phyloP scores from a whole-genome alignment of 1,140 invertebrate genomes.

The Oncopodura yosiiana region DNA sequence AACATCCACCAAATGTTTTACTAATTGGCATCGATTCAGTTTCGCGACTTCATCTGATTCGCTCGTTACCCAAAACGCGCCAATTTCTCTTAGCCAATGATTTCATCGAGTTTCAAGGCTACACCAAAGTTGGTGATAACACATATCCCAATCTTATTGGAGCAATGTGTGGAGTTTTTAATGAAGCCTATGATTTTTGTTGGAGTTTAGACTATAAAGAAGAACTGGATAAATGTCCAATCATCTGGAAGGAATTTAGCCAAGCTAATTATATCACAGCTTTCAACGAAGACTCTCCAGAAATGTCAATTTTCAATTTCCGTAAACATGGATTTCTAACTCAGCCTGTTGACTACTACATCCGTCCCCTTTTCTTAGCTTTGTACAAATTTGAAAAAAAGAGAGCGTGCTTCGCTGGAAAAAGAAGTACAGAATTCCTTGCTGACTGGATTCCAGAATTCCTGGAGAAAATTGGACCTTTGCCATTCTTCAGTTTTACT shows the following conservation, averaged over 20 bases:
- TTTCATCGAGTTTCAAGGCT: constrained; percentile 39
- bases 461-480: not conserved
- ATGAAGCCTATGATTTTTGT: constrained; percentile 41
- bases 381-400: constrained; percentile 50
- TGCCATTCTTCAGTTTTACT: constrained; percentile 57
- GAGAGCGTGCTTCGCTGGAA: constrained; percentile 52
- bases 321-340: constrained; percentile 39
- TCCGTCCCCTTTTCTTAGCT: constrained; percentile 55
- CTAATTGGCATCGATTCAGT: constrained; percentile 47
- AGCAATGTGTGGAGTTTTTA: constrained; percentile 37
- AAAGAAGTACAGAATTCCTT: constrained; percentile 44
- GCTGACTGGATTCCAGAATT: constrained; percentile 34
- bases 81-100: constrained; percentile 37
- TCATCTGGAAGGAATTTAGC: constrained; percentile 12
- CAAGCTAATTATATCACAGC: constrained; percentile 7
- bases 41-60: constrained; percentile 45
- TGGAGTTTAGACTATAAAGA: constrained; percentile 17
- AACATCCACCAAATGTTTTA: constrained; percentile 37
- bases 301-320: constrained; percentile 10
- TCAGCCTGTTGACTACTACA: constrained; percentile 71
- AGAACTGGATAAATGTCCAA: constrained; percentile 7
- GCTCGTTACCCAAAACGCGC: constrained; percentile 43
- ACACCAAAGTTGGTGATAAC: constrained; percentile 57
- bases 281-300: constrained; percentile 7
- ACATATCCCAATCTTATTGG: constrained; percentile 40